A percentile compares a stretch with the other conserved stretches of the same genome.
phyloP scores from a whole-genome alignment of 1,140 invertebrate species.

The Caenorhabditis brenneri region DNA sequence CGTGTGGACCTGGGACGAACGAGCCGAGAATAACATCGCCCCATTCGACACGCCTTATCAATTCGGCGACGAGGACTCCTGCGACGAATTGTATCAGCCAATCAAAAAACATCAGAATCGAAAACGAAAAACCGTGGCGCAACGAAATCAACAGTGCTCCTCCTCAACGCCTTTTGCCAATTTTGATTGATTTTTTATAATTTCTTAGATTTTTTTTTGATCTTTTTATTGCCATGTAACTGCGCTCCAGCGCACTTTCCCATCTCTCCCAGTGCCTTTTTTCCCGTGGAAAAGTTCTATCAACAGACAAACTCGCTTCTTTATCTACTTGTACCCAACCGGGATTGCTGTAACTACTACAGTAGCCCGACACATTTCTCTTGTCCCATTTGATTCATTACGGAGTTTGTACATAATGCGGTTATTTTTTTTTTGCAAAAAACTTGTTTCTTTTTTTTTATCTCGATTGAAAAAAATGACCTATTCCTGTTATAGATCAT shows the following conservation, averaged over 20 bases:
- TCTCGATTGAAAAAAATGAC: no score
- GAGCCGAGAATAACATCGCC: neutral
- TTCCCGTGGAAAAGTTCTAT: neutral
- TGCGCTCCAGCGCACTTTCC: neutral
- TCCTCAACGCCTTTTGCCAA: neutral
- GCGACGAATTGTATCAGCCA: conserved; percentile 54
- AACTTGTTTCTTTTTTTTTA: no score
- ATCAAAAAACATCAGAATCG: conserved; percentile 8
- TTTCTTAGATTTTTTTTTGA: neutral
- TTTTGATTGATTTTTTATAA: neutral
- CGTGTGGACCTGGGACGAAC: conserved; percentile 62
- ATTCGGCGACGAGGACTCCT: conserved; percentile 57
- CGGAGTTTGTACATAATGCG: conserved; percentile 33
- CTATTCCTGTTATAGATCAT: no score
- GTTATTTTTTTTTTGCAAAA: no score
- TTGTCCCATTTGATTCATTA: neutral
- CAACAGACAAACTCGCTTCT: no score
- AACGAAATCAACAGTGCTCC: neutral
- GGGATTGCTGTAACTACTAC: neutral
- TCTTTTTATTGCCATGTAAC: neutral
- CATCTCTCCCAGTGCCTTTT: neutral
- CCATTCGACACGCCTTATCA: conserved; percentile 21
- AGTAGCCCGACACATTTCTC: neutral
- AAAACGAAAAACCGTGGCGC: neutral
- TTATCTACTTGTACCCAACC: no score